These are phyloP conservation scores for Sarcophaga subvicina DNA, from an alignment of 2,888 invertebrate species.

Conservation along the genomic window DNA sequence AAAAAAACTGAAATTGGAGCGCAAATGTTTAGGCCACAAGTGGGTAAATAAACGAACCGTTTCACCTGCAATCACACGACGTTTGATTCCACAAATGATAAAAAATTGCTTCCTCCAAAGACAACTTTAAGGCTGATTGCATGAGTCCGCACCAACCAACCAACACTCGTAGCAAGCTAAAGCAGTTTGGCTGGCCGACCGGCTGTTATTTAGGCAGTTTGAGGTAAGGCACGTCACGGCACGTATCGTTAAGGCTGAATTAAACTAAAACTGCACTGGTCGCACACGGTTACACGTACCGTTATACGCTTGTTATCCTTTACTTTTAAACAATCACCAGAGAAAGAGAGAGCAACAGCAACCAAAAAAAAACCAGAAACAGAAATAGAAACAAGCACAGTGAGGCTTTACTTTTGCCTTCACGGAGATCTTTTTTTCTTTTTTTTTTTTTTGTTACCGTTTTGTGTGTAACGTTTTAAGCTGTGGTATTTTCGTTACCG, in stretches of 20 bases:
- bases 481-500: not conserved
- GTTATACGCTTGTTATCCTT: slow-evolving; percentile 62
- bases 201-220: not conserved
- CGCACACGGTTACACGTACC: slow-evolving; percentile 43
- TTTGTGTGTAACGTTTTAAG: not conserved
- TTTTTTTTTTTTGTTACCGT: not conserved
- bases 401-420: too few species aligned
- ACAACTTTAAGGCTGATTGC: slow-evolving; percentile 48
- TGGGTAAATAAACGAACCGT: slow-evolving; percentile 69
- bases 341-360: slow-evolving; percentile 48
- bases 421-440: too few species aligned
- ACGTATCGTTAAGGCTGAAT: slow-evolving; percentile 38
- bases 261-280: slow-evolving; percentile 32
- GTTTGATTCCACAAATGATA: slow-evolving; percentile 59
- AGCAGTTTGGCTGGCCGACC: not conserved
- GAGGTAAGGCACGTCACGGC: slow-evolving; percentile 58
- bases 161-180: slow-evolving; percentile 7
- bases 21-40: slow-evolving; percentile 65
- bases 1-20: slow-evolving; percentile 56
- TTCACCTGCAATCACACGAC: slow-evolving; percentile 70
- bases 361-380: not conserved
- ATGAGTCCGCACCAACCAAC: slow-evolving; percentile 18
- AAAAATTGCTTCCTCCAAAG: slow-evolving; percentile 60
- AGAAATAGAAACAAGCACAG: too few species aligned
- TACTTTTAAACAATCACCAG: slow-evolving; percentile 23